Evolutionary conservation across 2,888 invertebrate species (phyloP), one percentile per base, ranked within the genome.

Genomic region (Apodemia hepburni): DNA sequence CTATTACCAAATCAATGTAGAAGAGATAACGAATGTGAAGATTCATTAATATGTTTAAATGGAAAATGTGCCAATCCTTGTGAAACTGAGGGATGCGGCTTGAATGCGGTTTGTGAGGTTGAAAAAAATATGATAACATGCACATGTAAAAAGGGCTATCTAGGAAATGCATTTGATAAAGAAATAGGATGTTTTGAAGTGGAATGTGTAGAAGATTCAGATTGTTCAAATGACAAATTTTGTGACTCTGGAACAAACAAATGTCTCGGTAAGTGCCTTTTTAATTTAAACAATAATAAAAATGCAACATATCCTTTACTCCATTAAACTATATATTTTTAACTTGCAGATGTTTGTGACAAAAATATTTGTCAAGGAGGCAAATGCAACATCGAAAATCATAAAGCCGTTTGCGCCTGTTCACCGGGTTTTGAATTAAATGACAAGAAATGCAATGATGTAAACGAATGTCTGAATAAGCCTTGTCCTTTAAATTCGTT

Each of bases 121-220:
- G 88, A 93, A 27, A 94, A 95, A 67, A 97, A 97, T 74, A 92
- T 81, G 75, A 93, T 96, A 0, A 86, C 93, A 27, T 98, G 97
- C 76, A 92, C 93, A 45, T 98, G 98, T 79, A 95, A 96, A 49
- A 93, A 95, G 65, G 97, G 97, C 22, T 95, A 95, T 78, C 90
- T 97, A 38, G 98, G 98, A 9, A 97, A 97, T 86, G 95, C 97
- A 5, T 92, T 93, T 63, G 96, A 97, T 75, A 88, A 92, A 62
- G 93, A 93, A 61, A 93, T 97, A 61, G 98, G 98, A 45, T 98
- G 97, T 76, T 97, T 97, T 80, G 96, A 96, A 84, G 98, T 97
- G 2, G 97, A 98, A 85, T 98, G 98, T 81, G 88, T 96, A 1
- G 93, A 93, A 57, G 93, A 96, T 77, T 92, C 93, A 49, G 97